Base-by-base conservation (phyloP, 2,113 vertebrate genomes). In the Prionailurus viverrinus region DNA sequence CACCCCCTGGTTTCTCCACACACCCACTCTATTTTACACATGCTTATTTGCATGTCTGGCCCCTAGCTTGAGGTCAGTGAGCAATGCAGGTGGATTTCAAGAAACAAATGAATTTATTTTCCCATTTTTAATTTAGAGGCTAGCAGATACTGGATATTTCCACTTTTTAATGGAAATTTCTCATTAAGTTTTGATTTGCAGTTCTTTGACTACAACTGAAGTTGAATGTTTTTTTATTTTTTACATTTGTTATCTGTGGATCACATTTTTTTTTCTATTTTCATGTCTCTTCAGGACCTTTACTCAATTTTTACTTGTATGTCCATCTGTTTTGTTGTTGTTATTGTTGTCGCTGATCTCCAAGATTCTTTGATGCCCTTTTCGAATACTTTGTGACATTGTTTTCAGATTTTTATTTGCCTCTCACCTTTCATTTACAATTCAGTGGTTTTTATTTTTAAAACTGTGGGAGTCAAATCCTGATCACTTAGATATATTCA, bases 231-330 rank as follows among this genome's bases (percentile, higher is more conserved):
- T 61, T 61, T 15, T 61, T 61, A 23, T 15, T 88, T 91, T 89
- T 53, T 29, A 48, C 53, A 31, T 71, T 82, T 78, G 74, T 86
- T 55, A 76, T 48, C 53, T n/a, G 9, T 8, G 31, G 53, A 87
- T 71, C 76, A 36, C 61, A 82, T 84, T 69, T 95, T 78, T 76
- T 88, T 89, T 89, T 36, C 74, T 88, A 21, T 68, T 82, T 61
- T 91, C 4, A 27, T 89, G 21, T 39, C 27, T 96, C 14, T 96
- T 81, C 12, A 61, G 33, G 41, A 68, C 45, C 21, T 85, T 71
- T 48, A 27, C n/a, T 74, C n/a, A 33, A 9, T 48, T 90, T 91
- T 33, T 33, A 61, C 68, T 63, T 92, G 45, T 33, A 23, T 29
- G 3, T 33, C 92, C 33, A 87, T 27, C 36, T 76, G 11, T 91